Evolutionary conservation across 1,140 invertebrate genomes (phyloP).

Genomic region (Steinernema khuongi): DNA sequence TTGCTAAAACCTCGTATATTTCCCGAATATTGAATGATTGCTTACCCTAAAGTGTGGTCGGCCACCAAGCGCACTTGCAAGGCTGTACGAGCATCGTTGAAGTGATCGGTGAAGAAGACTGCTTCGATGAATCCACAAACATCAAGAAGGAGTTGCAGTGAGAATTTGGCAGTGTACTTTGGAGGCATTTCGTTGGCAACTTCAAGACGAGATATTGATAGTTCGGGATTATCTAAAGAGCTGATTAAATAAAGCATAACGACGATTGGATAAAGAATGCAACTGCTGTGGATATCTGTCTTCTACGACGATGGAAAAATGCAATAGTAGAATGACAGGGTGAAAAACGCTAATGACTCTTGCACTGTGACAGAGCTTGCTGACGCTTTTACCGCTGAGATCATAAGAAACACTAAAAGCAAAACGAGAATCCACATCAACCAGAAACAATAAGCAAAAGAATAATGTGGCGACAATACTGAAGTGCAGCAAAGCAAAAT

Average conservation of each 20-base stretch:
- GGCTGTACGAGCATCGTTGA: slow-evolving; percentile 4
- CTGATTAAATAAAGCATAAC: background rate
- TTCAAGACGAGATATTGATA: background rate
- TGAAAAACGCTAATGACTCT: no score
- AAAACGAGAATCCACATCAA: no score
- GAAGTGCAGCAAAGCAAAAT: no score
- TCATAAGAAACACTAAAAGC: no score
- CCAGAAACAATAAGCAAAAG: no score
- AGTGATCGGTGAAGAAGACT: background rate
- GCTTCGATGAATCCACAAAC: background rate
- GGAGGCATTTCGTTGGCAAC: background rate
- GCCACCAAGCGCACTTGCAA: background rate
- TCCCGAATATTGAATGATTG: background rate
- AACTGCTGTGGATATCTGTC: no score
- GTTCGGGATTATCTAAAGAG: background rate
- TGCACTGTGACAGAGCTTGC: no score
- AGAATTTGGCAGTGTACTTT: slow-evolving; percentile 1
- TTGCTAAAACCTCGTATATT: background rate
- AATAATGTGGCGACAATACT: no score
- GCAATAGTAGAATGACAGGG: no score
- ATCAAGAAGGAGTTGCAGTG: background rate
- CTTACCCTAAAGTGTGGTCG: background rate
- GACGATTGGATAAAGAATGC: background rate
- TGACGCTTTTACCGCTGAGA: no score
- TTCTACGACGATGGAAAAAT: no score